Conservation (phyloP, 1,140 invertebrate species). For the Ceratosolen solmsi region DNA sequence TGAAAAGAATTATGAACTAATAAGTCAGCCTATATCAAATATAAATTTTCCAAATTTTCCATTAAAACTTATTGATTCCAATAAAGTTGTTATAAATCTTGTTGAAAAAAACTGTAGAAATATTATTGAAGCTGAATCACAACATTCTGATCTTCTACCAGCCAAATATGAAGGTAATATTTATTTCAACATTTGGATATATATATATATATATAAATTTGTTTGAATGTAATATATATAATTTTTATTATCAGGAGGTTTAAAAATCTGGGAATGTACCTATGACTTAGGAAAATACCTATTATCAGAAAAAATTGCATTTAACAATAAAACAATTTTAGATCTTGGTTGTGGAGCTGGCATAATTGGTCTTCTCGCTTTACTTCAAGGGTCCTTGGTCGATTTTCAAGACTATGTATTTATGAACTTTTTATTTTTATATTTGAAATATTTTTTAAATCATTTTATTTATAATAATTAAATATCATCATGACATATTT, state of each 20-base stretch:
- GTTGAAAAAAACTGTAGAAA: constrained; percentile 62
- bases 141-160: constrained; percentile 81
- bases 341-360: constrained; percentile 93
- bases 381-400: constrained; percentile 79
- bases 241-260: constrained; percentile 78
- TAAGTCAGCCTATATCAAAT: constrained; percentile 52
- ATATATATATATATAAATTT: background rate
- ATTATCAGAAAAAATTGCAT: constrained; percentile 67
- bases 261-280: constrained; percentile 93
- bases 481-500: background rate
- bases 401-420: constrained; percentile 95
- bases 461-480: background rate
- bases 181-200: constrained; percentile 29
- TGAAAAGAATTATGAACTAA: constrained; percentile 40
- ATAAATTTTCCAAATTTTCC: constrained; percentile 61
- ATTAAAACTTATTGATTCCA: constrained; percentile 72
- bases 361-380: constrained; percentile 83
- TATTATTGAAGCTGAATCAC: constrained; percentile 77
- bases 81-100: constrained; percentile 66
- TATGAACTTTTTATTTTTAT: constrained; percentile 24
- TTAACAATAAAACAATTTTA: constrained; percentile 77
- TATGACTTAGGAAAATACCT: constrained; percentile 82
- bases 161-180: constrained; percentile 82
- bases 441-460: background rate
- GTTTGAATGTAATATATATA: background rate